Percentiles rank a stretch among this genome's conserved stretches.
These are phyloP conservation scores for Ceratothoa steindachneri DNA, from an alignment of 2,888 invertebrate species.

Conservation along the genomic window DNA sequence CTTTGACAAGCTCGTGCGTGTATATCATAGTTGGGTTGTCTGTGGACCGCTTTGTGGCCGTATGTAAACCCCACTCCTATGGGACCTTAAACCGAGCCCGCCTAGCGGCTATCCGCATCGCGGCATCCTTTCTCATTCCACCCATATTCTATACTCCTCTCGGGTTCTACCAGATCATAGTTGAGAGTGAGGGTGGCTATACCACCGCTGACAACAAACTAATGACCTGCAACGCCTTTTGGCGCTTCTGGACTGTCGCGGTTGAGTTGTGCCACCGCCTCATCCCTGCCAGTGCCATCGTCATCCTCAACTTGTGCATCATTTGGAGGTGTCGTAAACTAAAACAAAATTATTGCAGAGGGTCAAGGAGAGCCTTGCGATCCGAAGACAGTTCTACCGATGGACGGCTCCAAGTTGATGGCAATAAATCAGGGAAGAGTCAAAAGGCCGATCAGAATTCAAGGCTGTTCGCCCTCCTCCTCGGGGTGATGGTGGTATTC, in stretches of 20 bases:
- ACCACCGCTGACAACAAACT: constrained; percentile 43
- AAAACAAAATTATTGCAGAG: not conserved
- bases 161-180: constrained; percentile 21
- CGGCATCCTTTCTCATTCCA: constrained; percentile 53
- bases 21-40: constrained; percentile 57
- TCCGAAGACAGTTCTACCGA: not conserved
- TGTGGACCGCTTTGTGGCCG: constrained; percentile 56
- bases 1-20: constrained; percentile 56
- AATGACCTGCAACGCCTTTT: constrained; percentile 50
- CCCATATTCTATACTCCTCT: constrained; percentile 54
- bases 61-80: constrained; percentile 54
- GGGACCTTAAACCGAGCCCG: constrained; percentile 51
- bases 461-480: constrained; percentile 55
- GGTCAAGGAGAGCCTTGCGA: not conserved
- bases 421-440: not conserved
- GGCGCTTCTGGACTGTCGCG: constrained; percentile 53
- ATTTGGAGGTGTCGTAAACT: constrained; percentile 55
- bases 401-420: not conserved
- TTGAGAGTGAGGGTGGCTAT: constrained; percentile 14
- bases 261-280: constrained; percentile 55
- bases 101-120: constrained; percentile 50
- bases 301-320: constrained; percentile 55
- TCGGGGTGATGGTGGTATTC: constrained; percentile 56
- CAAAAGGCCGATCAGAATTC: constrained; percentile 50
- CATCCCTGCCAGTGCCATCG: constrained; percentile 55